Base-by-base conservation (phyloP, 2,113 vertebrate genomes). In the Eudyptes chrysolophus region DNA sequence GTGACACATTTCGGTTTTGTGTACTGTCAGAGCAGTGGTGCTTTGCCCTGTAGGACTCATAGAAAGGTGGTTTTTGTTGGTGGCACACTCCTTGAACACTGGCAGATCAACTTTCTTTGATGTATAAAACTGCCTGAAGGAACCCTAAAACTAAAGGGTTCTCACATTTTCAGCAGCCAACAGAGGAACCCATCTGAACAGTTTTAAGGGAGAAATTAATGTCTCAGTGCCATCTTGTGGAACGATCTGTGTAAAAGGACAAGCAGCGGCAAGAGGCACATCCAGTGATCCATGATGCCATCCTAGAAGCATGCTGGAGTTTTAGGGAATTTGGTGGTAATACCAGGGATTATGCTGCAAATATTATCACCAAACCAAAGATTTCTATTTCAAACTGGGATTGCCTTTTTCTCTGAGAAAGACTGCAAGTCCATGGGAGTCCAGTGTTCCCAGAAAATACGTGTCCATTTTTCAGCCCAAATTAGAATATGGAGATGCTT, bases 191-290 rank as follows among this genome's bases (percentile, higher is more conserved):
- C 4, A 8, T 79, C 42, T n/a, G n/a, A 87, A 34, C 9, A 29
- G 2, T 51, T 96, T 24, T 13, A 78, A 81, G 22, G 21, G 9
- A 91, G n/a, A 71, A 93, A 87, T 58, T 78, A 87, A 84, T 87
- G 52, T 74, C 52, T 84, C 81, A 87, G 80, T 96, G 96, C 93
- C 96, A 95, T 87, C 96, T 96, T 93, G 89, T 92, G 93, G 94
- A 92, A 61, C 1, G 2, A 65, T 7, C 9, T 29, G 16, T 70
- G 30, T 27, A 46, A 72, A 72, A 74, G 54, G 38, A 70, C 27
- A 70, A 69, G 25, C 19, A 72, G 36, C 1, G 15, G 42, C 25
- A 62, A 77, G 49, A 68, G 24, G 58, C 16, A 7, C 4, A 32
- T 40, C 13, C 38, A 69, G 60, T 58, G 52, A 36, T 46, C 20